These are phyloP conservation scores for Paedocypris sp. DNA, from an alignment of 2,113 vertebrate genomes.

Conservation along the genomic window DNA sequence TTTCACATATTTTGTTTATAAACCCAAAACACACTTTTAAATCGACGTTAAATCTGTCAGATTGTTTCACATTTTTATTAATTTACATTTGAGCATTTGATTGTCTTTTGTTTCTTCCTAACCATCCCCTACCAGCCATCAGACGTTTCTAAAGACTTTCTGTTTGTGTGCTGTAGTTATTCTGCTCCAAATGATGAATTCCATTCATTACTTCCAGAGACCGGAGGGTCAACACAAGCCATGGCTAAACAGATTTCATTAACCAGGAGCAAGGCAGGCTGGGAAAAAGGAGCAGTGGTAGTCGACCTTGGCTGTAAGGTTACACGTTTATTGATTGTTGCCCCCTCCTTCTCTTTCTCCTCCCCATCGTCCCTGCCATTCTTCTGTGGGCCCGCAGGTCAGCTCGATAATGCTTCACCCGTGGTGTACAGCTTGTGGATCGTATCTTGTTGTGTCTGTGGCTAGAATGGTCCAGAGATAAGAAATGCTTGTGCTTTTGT, in stretches of 20 bases:
- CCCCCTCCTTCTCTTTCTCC: no score
- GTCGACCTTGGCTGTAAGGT: constrained; percentile 38
- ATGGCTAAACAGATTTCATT: constrained; percentile 35
- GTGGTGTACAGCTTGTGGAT: constrained; percentile 12
- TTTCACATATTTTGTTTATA: not conserved
- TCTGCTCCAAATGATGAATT: constrained; percentile 18
- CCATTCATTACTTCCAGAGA: constrained; percentile 13
- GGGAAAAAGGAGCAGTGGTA: constrained; percentile 14
- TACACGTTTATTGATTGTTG: constrained; percentile 40
- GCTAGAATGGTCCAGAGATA: not conserved
- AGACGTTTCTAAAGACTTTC: not conserved
- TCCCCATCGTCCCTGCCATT: constrained; percentile 5
- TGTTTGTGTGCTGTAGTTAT: not conserved
- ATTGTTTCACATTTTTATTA: not conserved
- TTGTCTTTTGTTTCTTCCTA: not conserved
- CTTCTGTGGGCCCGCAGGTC: constrained; percentile 15
- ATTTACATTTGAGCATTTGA: no score
- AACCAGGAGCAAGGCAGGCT: constrained; percentile 14
- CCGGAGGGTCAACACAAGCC: constrained; percentile 18
- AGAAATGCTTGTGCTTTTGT: not conserved
- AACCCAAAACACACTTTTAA: no score
- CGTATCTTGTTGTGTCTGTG: constrained; percentile 14
- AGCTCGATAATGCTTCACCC: constrained; percentile 29
- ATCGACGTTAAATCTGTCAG: not conserved
- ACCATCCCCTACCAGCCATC: not conserved